These are phyloP conservation scores for Octonoba sinensis DNA, from an alignment of 2,888 invertebrate genomes.

Conservation along the genomic window DNA sequence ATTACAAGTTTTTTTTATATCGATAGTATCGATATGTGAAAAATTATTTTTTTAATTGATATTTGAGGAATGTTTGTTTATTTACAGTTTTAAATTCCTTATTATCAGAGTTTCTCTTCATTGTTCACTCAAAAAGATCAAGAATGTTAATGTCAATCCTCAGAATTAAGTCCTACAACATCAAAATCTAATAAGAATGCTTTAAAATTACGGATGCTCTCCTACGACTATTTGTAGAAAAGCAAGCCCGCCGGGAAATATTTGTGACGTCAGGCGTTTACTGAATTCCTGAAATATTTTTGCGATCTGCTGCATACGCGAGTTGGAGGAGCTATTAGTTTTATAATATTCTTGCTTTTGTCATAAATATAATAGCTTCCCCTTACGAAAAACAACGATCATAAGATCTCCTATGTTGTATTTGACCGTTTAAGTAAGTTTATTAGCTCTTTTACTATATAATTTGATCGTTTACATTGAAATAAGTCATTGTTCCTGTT, in stretches of 20 bases:
- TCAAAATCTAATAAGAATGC: too few species aligned
- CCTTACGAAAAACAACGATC: constrained; percentile 31
- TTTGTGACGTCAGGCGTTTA: constrained; percentile 63
- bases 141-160: too few species aligned
- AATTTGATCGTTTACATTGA: not conserved
- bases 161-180: too few species aligned
- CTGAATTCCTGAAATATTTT: constrained; percentile 63
- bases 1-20: not conserved
- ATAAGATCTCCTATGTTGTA: constrained; percentile 1
- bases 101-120: too few species aligned
- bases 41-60: too few species aligned
- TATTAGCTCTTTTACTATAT: not conserved
- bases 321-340: constrained; percentile 51
- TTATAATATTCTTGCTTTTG: constrained; percentile 8
- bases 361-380: constrained; percentile 31
- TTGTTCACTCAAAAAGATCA: too few species aligned
- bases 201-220: too few species aligned
- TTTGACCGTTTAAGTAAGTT: constrained; percentile 22
- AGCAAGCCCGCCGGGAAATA: constrained; percentile 64
- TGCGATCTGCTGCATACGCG: constrained; percentile 57
- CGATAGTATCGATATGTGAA: constrained; percentile 3
- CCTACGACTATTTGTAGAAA: constrained; percentile 13
- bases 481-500: constrained; percentile 6
- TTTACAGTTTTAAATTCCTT: too few species aligned
- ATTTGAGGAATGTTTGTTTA: too few species aligned